Evolutionary conservation across 2,797 vertebrate species (phyloP).

Genomic region (Antrozous pallidus): DNA sequence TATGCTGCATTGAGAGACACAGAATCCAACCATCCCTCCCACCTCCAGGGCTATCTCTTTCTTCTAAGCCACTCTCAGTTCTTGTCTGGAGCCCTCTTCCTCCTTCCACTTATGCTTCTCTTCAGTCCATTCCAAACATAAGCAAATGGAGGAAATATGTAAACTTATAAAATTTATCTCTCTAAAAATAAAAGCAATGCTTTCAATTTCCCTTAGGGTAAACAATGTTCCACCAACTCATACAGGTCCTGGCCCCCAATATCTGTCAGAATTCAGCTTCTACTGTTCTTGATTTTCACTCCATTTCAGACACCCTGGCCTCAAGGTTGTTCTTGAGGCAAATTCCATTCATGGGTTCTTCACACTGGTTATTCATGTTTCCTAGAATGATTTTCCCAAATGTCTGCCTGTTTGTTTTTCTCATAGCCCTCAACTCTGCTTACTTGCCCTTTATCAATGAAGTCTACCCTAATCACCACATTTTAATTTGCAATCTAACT

Average conservation of each 20-base stretch:
- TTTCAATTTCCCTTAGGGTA: neutral
- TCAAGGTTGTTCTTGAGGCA: neutral
- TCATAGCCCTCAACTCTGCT: neutral
- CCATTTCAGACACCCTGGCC: too few species aligned
- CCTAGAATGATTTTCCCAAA: neutral
- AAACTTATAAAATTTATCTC: neutral
- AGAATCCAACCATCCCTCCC: neutral
- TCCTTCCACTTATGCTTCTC: neutral
- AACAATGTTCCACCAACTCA: neutral
- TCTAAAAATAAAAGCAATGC: neutral
- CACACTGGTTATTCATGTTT: neutral
- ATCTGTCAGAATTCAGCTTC: neutral
- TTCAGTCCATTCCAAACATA: neutral
- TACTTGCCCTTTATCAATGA: neutral
- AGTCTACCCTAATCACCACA: neutral
- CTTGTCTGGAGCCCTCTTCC: neutral
- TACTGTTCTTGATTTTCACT: neutral
- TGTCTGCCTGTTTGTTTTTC: neutral
- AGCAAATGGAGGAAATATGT: neutral
- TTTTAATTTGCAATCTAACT: neutral
- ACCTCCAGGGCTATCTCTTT: accelerated
- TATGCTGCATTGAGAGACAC: neutral
- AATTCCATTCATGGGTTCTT: neutral
- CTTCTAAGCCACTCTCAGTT: neutral
- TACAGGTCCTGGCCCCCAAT: neutral